Evolutionary conservation across 2,888 invertebrate species (phyloP).

Genomic region (Tiliacea aurago): DNA sequence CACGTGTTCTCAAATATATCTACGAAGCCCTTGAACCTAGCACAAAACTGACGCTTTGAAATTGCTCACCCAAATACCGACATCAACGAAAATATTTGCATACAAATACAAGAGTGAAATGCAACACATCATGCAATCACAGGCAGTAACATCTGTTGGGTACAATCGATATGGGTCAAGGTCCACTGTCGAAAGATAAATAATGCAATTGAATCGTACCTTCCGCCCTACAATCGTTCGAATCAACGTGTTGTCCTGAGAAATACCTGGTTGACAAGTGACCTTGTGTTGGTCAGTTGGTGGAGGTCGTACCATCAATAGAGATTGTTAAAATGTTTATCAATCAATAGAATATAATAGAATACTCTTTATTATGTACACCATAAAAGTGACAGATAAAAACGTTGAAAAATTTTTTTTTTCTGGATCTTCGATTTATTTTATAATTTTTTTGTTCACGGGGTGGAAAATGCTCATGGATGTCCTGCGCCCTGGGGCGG

Average conservation of each 20-base stretch:
- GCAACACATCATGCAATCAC: constrained; percentile 34
- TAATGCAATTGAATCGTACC: background rate
- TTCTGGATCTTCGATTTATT: too few species aligned
- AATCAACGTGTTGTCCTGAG: background rate
- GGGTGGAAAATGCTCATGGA: too few species aligned
- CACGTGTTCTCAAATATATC: too few species aligned
- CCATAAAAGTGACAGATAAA: too few species aligned
- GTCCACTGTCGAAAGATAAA: background rate
- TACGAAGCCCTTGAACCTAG: too few species aligned
- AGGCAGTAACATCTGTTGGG: constrained; percentile 9
- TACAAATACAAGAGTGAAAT: constrained; percentile 24
- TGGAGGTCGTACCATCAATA: background rate
- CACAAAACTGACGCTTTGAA: background rate
- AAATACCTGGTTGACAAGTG: background rate
- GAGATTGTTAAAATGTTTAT: background rate
- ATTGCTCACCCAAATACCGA: constrained; percentile 8
- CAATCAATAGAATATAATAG: background rate
- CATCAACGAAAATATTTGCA: constrained; percentile 31
- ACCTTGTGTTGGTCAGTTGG: background rate
- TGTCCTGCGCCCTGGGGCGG: too few species aligned
- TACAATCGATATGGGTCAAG: constrained; percentile 36
- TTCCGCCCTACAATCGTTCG: background rate
- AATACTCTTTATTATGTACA: too few species aligned
- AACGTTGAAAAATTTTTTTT: too few species aligned
- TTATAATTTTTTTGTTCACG: too few species aligned